phyloP scores from a whole-genome alignment of 2,797 vertebrate genomes.

The Columba guinea region DNA sequence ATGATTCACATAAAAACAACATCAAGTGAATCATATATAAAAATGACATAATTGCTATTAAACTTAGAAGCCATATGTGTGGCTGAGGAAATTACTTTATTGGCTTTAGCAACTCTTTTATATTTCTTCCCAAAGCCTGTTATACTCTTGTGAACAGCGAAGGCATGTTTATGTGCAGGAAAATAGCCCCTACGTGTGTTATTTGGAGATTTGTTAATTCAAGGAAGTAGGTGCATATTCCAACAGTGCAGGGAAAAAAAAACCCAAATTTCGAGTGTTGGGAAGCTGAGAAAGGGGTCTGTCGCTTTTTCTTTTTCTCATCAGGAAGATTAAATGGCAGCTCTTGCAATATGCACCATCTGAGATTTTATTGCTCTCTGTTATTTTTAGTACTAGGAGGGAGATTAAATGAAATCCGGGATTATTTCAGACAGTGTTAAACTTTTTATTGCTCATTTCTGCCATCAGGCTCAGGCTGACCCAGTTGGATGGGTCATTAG shows the following conservation, averaged over 20 bases:
- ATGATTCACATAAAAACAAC: conserved; percentile 69
- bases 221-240: conserved; percentile 58
- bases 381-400: conserved; percentile 63
- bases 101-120: conserved; percentile 58
- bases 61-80: conserved; percentile 72
- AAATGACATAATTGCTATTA: conserved; percentile 71
- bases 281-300: conserved; percentile 55
- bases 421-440: conserved; percentile 71
- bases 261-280: not conserved
- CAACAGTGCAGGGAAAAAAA: conserved; percentile 58
- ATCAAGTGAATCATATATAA: conserved; percentile 69
- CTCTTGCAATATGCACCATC: conserved; percentile 49
- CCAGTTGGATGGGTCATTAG: conserved; percentile 45
- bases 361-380: conserved; percentile 66
- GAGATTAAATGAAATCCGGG: conserved; percentile 64
- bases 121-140: conserved; percentile 57
- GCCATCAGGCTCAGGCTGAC: conserved; percentile 40
- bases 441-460: conserved; percentile 68
- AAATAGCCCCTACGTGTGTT: conserved; percentile 67
- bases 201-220: conserved; percentile 64
- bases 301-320: conserved; percentile 27
- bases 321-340: not conserved
- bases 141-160: conserved; percentile 59
- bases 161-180: conserved; percentile 61
- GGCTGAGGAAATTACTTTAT: conserved; percentile 60